Evolutionary conservation across 2,113 vertebrate genomes (phyloP), one percentile per base, ranked within the genome.

Genomic region (Coturnix japonica): DNA sequence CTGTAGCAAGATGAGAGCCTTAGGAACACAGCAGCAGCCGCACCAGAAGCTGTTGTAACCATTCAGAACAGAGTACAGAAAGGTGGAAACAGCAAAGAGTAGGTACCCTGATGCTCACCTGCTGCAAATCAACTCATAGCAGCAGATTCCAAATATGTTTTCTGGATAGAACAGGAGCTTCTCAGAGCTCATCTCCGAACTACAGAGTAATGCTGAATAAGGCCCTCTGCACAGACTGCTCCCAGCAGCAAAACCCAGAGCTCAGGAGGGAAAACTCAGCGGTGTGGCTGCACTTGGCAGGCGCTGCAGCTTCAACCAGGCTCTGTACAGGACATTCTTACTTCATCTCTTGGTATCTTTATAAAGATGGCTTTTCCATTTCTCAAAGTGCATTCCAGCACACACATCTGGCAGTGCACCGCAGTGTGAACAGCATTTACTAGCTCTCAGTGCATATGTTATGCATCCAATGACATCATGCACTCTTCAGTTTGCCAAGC

Each of bases 391-490:
- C 6, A 13, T 89, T 92, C 96, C 96, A 96, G 87, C 95, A 60
- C 96, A 78, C 92, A 94, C 95, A 96, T 96, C 95, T 94, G 95
- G 96, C 95, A 96, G 85, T 12, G 7, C 65, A 57, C 73, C 3
- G 89, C 96, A 75, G 95, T 33, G 91, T 54, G 92, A 97, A 93
- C 76, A 96, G 94, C 93, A 60, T 89, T 96, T 81, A 78, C 85
- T 88, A 84, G 94, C 91, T 96, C 94, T 84, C 81, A 1, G 8
- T 84, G 94, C 97, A 91, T 96, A 91, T 97, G 97, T 89, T 96
- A 81, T 91, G 87, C 96, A 97, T 96, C 94, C 96, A 71, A 69
- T 98, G 97, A 98, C 97, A 97, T 98, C 97, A 97, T 94, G 74
- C 91, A 5, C 89, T 77, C 54, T 11, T 60, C 61, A 26, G 76